Evolutionary conservation across 2,113 vertebrate genomes (phyloP), one percentile per base, ranked within the genome.

Genomic region (Varanus salvator): DNA sequence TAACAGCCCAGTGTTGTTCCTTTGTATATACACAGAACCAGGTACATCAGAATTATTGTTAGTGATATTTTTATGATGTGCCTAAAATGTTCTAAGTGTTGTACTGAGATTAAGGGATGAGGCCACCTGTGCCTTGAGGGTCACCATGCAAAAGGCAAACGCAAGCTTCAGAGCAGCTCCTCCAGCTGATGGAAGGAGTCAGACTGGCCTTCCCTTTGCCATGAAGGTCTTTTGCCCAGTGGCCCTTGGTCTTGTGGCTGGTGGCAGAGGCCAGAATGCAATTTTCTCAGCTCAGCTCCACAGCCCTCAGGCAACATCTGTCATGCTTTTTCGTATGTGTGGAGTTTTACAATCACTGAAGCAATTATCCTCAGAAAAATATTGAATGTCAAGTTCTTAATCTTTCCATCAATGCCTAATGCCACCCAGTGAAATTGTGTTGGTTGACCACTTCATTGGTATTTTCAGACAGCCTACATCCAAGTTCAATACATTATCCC

Each of bases 1-100:
- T 50, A 57, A 89, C 81, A 90, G 78, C 88, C 87, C 68, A 54
- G 12, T 88, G n/a, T 87, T 92, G 71, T 8, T 86, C 48, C 57
- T 34, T 78, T 17, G 23, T 72, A 29, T 75, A 87, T 83, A 85
- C 48, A 90, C 60, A 78, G 19, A 85, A 71, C 57, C 87, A 83
- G 52, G 25, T 60, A 77, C 21, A 77, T 27, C 14, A 91, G 66
- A 50, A 86, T 77, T 6, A 1, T 64, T 75, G 57, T 64, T 64
- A 84, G 38, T 71, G 77, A 80, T 87, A 69, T 80, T n/a, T n/a
- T n/a, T 72, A 72, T 68, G 21, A 83, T 44, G n/a, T 21, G n/a
- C 74, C 74, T 76, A 44, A 38, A 72, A 29, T n/a, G 31, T 1
- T 64, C 60, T 72, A n/a, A 31, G 27, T 12, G 12, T 31, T 29